Percentiles rank a stretch among this genome's conserved stretches.
Evolutionary conservation across 2,797 vertebrate species (phyloP).

Genomic region (Manis pentadactyla): DNA sequence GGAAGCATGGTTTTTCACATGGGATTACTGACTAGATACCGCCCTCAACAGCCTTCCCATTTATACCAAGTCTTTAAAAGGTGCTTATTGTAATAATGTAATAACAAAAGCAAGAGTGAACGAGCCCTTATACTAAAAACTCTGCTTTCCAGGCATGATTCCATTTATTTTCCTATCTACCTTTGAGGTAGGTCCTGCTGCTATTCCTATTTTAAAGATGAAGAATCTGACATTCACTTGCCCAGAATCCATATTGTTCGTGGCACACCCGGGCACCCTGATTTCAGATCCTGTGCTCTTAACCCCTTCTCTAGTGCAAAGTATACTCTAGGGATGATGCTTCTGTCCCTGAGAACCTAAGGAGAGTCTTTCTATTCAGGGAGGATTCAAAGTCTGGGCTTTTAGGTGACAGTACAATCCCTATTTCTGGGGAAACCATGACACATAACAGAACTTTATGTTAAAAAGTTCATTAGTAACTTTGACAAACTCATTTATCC

Average conservation of each 20-base stretch:
- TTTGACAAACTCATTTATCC: not conserved
- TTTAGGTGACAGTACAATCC: not conserved
- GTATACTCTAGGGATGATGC: not conserved
- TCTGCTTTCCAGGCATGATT: not conserved
- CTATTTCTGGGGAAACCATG: constrained; percentile 19
- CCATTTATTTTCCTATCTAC: not conserved
- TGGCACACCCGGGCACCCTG: not conserved
- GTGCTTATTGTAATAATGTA: not conserved
- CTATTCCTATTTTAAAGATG: constrained; percentile 6
- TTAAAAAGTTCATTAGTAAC: not conserved
- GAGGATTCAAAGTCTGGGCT: not conserved
- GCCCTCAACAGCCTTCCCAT: not conserved
- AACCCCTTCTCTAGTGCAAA: not conserved
- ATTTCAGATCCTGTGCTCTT: not conserved
- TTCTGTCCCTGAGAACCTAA: not conserved
- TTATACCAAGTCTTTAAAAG: not conserved
- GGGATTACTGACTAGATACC: not conserved
- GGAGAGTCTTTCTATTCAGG: not conserved
- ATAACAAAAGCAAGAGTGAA: not conserved
- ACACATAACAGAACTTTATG: not conserved
- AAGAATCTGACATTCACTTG: not conserved
- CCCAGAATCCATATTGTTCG: not conserved
- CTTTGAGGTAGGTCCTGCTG: not conserved
- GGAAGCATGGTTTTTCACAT: not conserved
- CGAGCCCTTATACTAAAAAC: not conserved